Percentiles rank a stretch among this genome's conserved stretches.
Evolutionary conservation across 1,140 invertebrate genomes (phyloP).

Genomic region (Centruroides sculpturatus): DNA sequence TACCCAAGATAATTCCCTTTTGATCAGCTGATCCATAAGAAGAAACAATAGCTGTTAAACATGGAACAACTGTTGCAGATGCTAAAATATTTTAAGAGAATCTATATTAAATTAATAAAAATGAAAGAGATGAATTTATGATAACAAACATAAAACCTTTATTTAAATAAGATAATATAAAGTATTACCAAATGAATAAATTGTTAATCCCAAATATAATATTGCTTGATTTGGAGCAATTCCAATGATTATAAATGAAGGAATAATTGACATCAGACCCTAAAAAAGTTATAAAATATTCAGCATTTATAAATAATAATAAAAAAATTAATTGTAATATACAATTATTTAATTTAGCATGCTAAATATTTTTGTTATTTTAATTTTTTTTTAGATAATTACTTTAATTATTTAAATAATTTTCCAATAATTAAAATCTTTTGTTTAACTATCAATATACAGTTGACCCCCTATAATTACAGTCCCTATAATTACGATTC

Average conservation of each 20-base stretch:
- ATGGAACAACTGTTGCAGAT: constrained; percentile 86
- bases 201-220: constrained; percentile 63
- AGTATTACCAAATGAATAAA: constrained; percentile 80
- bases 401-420: too few relatives aligned
- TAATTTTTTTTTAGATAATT: too few relatives aligned
- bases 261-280: constrained; percentile 75
- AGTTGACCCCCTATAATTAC: too few relatives aligned
- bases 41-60: constrained; percentile 78
- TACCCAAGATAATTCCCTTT: constrained; percentile 83
- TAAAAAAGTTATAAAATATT: constrained; percentile 26
- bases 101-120: neutral
- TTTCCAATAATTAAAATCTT: too few relatives aligned
- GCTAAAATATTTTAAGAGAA: constrained; percentile 36
- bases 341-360: too few relatives aligned
- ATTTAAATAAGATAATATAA: too few relatives aligned
- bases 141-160: too few relatives aligned
- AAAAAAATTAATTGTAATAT: too few relatives aligned
- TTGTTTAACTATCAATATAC: too few relatives aligned
- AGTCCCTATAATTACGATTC: too few relatives aligned
- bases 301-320: too few relatives aligned
- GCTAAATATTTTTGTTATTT: too few relatives aligned
- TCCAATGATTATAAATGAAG: constrained; percentile 75
- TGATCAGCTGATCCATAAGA: constrained; percentile 61
- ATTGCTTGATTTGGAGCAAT: constrained; percentile 40
- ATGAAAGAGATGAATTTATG: neutral